A percentile compares a stretch with the other conserved stretches of the same genome.
phyloP scores from a whole-genome alignment of 2,113 vertebrate genomes.

The Paradoxurus hermaphroditus region DNA sequence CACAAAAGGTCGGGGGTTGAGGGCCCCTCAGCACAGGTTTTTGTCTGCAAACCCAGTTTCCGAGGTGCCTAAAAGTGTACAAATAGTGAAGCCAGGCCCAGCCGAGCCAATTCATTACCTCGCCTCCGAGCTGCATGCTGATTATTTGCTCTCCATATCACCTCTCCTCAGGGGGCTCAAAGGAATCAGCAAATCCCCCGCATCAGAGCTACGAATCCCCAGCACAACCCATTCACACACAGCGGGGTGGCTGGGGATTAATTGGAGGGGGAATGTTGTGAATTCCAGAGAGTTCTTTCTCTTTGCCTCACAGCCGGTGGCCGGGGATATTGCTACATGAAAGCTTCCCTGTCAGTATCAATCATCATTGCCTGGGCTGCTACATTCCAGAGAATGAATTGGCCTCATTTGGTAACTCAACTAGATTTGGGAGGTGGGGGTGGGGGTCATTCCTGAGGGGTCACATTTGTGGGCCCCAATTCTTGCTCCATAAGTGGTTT shows the following conservation, averaged over 20 bases:
- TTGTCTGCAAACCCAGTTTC: conserved; percentile 61
- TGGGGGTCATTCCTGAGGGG: background rate
- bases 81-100: background rate
- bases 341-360: conserved; percentile 80
- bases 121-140: conserved; percentile 38
- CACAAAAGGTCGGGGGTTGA: conserved; percentile 26
- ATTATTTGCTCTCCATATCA: conserved; percentile 75
- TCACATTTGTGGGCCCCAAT: background rate
- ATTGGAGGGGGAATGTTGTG: conserved; percentile 79
- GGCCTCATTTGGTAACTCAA: conserved; percentile 70
- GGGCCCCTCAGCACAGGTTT: conserved; percentile 34
- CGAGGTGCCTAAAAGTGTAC: background rate
- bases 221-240: conserved; percentile 68
- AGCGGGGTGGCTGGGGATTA: conserved; percentile 81
- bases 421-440: background rate
- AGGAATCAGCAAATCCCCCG: conserved; percentile 73
- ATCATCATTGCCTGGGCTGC: conserved; percentile 69
- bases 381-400: conserved; percentile 77
- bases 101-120: conserved; percentile 44
- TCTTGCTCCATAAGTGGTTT: background rate
- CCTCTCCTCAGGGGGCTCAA: conserved; percentile 63
- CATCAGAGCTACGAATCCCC: conserved; percentile 73
- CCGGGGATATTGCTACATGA: conserved; percentile 79
- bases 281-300: conserved; percentile 81
- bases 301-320: conserved; percentile 76